Evolutionary conservation across 1,140 invertebrate genomes (phyloP), one percentile per base, ranked within the genome.

Genomic region (Brachionus manjavacas): DNA sequence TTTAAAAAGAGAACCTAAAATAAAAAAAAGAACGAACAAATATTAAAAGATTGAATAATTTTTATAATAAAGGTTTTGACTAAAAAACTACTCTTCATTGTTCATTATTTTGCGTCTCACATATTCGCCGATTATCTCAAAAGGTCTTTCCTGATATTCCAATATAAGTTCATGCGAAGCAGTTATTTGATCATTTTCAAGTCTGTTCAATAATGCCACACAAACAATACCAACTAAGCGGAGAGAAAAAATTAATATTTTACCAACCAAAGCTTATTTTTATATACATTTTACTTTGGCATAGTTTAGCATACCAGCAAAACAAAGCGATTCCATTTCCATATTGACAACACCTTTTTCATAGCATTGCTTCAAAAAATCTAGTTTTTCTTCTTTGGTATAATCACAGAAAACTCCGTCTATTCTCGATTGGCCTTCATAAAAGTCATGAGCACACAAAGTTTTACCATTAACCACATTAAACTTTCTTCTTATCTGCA

Each of bases 331-430:
- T 90, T 99, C 97, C 97, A 99, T 99, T 91, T 99, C 97, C 86
- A 99, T 98, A 88, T 99, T 99, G 1, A 94, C 92, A 3, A 99
- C 94, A 1, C 95, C 95, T 23, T 92, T 89, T 20, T 93, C 91
- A 52, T 94, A 92, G 74, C 98, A 87, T 84, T 92, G 92, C 43
- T 92, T 91, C 79, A 99, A 89, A 87, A 95, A 99, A 14, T 93
- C 92, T 91, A 96, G 93, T 90, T 97, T 97, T 66, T 99, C 96
- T 1, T 91, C 89, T 88, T 95, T 93, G 1, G 92, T 93, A 89
- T 95, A 98, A 84, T 97, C 95, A 89, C 96, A 99, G 90, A 99
- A 98, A 4, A 96, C 96, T 1, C 97, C 97, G 89, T 99, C 97
- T 84, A 98, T 89, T 83, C 97, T 92, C 3, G 94, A 96, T 90